Percentiles rank a stretch among this genome's conserved stretches.
phyloP scores from a whole-genome alignment of 2,888 invertebrate genomes.

The Synergus itoensis region DNA sequence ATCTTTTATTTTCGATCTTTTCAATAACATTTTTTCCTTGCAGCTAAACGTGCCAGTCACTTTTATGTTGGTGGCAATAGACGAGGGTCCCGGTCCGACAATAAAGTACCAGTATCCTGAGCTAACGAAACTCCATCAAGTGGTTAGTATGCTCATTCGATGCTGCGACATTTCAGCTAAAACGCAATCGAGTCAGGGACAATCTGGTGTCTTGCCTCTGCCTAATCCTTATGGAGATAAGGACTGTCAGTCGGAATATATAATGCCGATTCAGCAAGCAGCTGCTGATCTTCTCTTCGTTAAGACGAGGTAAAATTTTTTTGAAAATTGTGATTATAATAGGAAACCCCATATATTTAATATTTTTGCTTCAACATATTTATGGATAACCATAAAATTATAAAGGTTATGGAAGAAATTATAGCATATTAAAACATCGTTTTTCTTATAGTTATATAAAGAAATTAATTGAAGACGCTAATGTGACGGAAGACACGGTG shows the following conservation, averaged over 20 bases:
- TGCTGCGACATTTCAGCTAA: slow-evolving; percentile 91
- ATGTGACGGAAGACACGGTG: slow-evolving; percentile 93
- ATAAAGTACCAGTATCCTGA: slow-evolving; percentile 98
- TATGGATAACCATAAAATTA: too few species aligned
- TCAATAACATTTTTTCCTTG: slow-evolving; percentile 53
- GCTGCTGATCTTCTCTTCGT: slow-evolving; percentile 91
- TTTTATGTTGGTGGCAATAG: slow-evolving; percentile 94
- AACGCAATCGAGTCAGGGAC: slow-evolving; percentile 77
- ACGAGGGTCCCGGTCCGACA: slow-evolving; percentile 94
- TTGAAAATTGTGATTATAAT: background rate
- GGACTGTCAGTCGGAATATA: slow-evolving; percentile 79
- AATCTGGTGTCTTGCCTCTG: slow-evolving; percentile 81
- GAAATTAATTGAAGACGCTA: slow-evolving; percentile 96
- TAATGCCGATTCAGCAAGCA: slow-evolving; percentile 85
- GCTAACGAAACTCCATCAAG: slow-evolving; percentile 94
- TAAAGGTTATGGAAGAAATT: too few species aligned
- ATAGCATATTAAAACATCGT: slow-evolving; percentile 35
- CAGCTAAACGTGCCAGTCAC: slow-evolving; percentile 93
- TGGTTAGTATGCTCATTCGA: slow-evolving; percentile 92
- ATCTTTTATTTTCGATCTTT: background rate
- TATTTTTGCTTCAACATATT: background rate
- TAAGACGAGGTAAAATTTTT: slow-evolving; percentile 83
- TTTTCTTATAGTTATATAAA: slow-evolving; percentile 87
- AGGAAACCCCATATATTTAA: background rate
- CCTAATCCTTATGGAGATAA: slow-evolving; percentile 88